These are phyloP conservation scores for Drosophila fuyamai DNA, from an alignment of 1,140 invertebrate species.

Conservation along the genomic window DNA sequence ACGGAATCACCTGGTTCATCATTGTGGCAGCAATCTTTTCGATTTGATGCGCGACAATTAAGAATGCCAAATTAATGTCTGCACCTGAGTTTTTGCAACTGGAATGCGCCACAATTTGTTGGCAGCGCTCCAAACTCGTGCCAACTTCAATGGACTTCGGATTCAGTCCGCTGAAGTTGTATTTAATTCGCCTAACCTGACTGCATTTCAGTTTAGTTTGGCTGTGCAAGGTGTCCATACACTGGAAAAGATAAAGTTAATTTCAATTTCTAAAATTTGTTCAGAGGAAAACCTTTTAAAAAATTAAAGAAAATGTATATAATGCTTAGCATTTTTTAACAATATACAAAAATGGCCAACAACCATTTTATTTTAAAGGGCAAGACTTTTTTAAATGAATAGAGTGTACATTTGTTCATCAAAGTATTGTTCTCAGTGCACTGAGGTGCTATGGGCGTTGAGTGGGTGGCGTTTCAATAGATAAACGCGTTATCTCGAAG, in stretches of 20 bases:
- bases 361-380: not conserved
- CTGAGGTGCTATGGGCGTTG: slow-evolving; percentile 7
- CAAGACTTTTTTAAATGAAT: not conserved
- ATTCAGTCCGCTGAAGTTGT: slow-evolving; percentile 2
- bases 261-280: too few species aligned
- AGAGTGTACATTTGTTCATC: too few species aligned
- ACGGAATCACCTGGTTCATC: not conserved
- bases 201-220: slow-evolving; percentile 4
- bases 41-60: slow-evolving; percentile 44
- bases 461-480: slow-evolving; percentile 20
- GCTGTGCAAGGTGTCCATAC: not conserved
- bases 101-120: slow-evolving; percentile 50
- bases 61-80: slow-evolving; percentile 59
- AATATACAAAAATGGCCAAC: not conserved
- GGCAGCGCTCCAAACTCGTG: slow-evolving; percentile 28
- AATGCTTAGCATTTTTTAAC: too few species aligned
- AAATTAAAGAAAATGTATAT: too few species aligned
- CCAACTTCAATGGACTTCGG: slow-evolving; percentile 14
- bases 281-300: too few species aligned
- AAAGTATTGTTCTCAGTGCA: not conserved
- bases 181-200: not conserved
- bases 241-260: not conserved
- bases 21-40: not conserved
- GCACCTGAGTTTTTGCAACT: slow-evolving; percentile 30
- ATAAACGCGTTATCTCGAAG: slow-evolving; percentile 24